phyloP scores from a whole-genome alignment of 2,888 invertebrate species.

The Ceramica pisi region DNA sequence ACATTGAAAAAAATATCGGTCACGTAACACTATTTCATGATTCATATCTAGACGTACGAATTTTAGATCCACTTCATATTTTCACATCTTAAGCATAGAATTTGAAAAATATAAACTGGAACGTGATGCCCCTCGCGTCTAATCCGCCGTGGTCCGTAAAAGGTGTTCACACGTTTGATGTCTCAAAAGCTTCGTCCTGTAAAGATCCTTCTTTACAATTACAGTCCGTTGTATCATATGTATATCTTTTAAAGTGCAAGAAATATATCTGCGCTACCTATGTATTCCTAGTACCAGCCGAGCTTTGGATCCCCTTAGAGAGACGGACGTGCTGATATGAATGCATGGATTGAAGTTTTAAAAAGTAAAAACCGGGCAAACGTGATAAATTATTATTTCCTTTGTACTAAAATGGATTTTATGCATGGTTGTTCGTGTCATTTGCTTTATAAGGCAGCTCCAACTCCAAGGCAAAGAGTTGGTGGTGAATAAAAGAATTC shows the following conservation, averaged over 20 bases:
- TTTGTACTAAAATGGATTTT: slow-evolving; percentile 51
- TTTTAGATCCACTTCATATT: slow-evolving; percentile 12
- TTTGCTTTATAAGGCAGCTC: slow-evolving; percentile 21
- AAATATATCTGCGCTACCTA: slow-evolving; percentile 10
- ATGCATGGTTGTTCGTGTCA: slow-evolving; percentile 35
- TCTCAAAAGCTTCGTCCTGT: slow-evolving; percentile 41
- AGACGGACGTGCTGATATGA: slow-evolving; percentile 54
- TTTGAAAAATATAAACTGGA: slow-evolving; percentile 31
- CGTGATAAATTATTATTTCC: slow-evolving; percentile 60
- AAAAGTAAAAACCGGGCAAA: slow-evolving; percentile 53
- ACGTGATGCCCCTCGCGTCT: slow-evolving; percentile 10
- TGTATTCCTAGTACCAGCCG: slow-evolving; percentile 23
- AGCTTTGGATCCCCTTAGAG: slow-evolving; percentile 40
- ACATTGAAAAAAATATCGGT: not conserved
- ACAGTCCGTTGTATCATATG: slow-evolving; percentile 11
- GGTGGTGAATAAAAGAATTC: slow-evolving; percentile 6
- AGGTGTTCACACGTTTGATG: slow-evolving; percentile 33
- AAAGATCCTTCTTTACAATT: slow-evolving; percentile 21
- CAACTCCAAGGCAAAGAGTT: slow-evolving; percentile 11
- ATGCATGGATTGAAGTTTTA: slow-evolving; percentile 52
- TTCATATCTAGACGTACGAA: not conserved
- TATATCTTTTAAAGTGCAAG: slow-evolving; percentile 36
- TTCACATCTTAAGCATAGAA: slow-evolving; percentile 15
- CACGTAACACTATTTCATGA: not conserved
- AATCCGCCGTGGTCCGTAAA: slow-evolving; percentile 30